Evolutionary conservation across 2,797 vertebrate species (phyloP).

Genomic region (Antennarius maculatus): DNA sequence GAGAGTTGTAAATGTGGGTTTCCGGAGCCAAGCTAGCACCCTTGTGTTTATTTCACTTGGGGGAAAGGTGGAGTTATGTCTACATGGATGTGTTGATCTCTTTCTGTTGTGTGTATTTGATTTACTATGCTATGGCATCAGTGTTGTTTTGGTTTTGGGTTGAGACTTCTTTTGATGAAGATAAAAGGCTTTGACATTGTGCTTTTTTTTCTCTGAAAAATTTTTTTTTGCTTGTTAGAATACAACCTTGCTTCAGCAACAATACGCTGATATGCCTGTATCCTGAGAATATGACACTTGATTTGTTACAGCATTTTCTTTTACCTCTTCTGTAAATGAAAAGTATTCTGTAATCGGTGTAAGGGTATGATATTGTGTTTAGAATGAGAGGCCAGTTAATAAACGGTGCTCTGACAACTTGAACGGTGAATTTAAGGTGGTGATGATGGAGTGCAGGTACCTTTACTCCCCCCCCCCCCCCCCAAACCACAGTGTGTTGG

Average conservation of each 20-base stretch:
- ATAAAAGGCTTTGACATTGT: slow-evolving; percentile 16
- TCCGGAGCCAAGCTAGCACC: slow-evolving; percentile 66
- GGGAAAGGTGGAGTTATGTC: slow-evolving; percentile 42
- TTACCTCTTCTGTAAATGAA: not conserved
- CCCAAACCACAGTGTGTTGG: slow-evolving; percentile 60
- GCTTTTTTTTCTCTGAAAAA: slow-evolving; percentile 14
- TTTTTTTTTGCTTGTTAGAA: slow-evolving; percentile 16
- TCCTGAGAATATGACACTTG: slow-evolving; percentile 2
- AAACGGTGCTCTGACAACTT: slow-evolving; percentile 5
- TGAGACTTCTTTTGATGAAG: slow-evolving; percentile 17
- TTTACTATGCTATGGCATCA: too few species aligned
- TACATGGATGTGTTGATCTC: slow-evolving; percentile 35
- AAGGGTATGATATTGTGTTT: slow-evolving; percentile 16
- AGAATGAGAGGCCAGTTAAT: slow-evolving; percentile 18
- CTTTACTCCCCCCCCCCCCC: not conserved
- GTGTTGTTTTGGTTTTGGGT: slow-evolving; percentile 33
- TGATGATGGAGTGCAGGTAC: slow-evolving; percentile 47
- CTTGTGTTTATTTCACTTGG: slow-evolving; percentile 69
- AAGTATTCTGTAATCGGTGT: not conserved
- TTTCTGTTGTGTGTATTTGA: not conserved
- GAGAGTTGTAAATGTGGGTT: slow-evolving; percentile 84
- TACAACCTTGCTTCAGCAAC: not conserved
- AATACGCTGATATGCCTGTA: slow-evolving; percentile 7
- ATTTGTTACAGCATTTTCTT: not conserved
- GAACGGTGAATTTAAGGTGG: slow-evolving; percentile 6